A percentile compares a stretch with the other conserved stretches of the same genome.
phyloP scores from a whole-genome alignment of 2,797 vertebrate genomes.

The Falco columbarius region DNA sequence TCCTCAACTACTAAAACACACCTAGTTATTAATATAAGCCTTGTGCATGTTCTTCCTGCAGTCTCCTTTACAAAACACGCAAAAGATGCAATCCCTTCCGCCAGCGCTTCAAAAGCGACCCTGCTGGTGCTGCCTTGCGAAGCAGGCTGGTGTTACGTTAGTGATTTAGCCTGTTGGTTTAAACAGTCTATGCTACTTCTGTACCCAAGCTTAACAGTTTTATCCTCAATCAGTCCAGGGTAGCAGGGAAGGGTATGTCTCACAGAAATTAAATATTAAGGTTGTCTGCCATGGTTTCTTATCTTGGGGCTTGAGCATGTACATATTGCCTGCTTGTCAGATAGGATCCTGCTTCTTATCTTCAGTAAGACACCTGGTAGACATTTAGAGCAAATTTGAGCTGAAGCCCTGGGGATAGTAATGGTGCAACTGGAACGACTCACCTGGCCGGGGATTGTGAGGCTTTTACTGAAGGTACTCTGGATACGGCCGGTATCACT shows the following conservation, averaged over 20 bases:
- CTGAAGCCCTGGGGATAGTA: neutral
- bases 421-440: neutral
- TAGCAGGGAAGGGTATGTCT: neutral
- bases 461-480: neutral
- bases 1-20: neutral
- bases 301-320: neutral
- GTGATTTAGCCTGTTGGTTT: neutral
- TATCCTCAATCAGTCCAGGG: neutral
- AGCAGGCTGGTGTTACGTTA: neutral
- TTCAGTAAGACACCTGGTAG: neutral
- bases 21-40: neutral
- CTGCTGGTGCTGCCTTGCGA: neutral
- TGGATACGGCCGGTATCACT: rapidly evolving
- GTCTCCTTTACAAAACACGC: neutral
- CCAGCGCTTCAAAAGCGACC: neutral
- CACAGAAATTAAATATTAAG: neutral
- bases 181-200: neutral
- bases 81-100: neutral
- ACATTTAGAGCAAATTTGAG: neutral
- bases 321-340: rapidly evolving
- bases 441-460: neutral
- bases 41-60: neutral
- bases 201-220: neutral
- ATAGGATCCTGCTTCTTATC: neutral
- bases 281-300: neutral